Percentiles rank a stretch among this genome's conserved stretches.
These are phyloP conservation scores for Ellobium chinense DNA, from an alignment of 2,888 invertebrate genomes.

Conservation along the genomic window DNA sequence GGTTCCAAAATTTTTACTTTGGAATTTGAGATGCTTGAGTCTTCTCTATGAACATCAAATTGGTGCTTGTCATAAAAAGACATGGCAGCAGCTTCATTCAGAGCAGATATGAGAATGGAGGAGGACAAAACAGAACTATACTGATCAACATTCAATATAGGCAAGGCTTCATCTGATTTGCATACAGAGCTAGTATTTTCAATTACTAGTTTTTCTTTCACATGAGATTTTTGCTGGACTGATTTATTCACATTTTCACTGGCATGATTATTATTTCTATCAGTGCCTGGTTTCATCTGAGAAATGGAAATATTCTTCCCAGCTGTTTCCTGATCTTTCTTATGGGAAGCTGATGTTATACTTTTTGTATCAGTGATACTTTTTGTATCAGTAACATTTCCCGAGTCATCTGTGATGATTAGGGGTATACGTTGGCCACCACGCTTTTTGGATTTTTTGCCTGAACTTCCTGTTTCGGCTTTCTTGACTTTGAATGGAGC, in stretches of 20 bases:
- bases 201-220: not conserved
- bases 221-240: too few species aligned
- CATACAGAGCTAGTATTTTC: not conserved
- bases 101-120: slow-evolving; percentile 27
- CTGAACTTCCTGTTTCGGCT: not conserved
- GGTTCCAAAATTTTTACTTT: not conserved
- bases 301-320: not conserved
- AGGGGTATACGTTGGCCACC: not conserved
- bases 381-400: not conserved
- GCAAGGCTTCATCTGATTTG: not conserved
- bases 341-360: not conserved
- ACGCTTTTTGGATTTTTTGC: not conserved
- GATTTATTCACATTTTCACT: not conserved
- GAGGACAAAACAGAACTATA: slow-evolving; percentile 42
- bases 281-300: not conserved
- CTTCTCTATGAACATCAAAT: slow-evolving; percentile 2
- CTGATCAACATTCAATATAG: slow-evolving; percentile 24
- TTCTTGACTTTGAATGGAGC: slow-evolving; percentile 50
- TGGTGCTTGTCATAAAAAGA: slow-evolving; percentile 7
- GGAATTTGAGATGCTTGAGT: not conserved
- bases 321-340: not conserved
- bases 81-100: slow-evolving; percentile 22
- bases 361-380: not conserved
- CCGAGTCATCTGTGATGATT: not conserved
- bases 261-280: not conserved